A percentile compares a stretch with the other conserved stretches of the same genome.
phyloP scores from a whole-genome alignment of 1,140 invertebrate genomes.

The Bombyx mori region DNA sequence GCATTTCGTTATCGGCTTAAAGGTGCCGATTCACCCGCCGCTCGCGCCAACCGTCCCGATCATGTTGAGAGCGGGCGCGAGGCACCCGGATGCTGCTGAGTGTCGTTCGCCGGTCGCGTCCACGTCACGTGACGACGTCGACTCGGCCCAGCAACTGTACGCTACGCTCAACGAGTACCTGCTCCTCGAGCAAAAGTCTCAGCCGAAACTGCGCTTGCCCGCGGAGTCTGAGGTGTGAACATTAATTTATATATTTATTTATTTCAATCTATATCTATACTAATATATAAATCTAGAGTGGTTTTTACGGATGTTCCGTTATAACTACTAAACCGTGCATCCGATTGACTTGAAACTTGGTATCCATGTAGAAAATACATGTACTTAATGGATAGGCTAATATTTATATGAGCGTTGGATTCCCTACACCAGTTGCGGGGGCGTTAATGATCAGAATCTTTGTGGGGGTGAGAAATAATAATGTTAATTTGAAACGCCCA shows the following conservation, averaged over 20 bases:
- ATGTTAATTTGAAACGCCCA: too few species aligned
- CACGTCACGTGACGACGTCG: constrained; percentile 14
- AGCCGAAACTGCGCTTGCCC: constrained; percentile 77
- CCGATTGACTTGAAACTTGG: too few species aligned
- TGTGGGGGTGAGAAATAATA: too few species aligned
- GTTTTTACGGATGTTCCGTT: too few species aligned
- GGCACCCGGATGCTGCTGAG: constrained; percentile 54
- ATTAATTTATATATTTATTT: not conserved
- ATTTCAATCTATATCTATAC: too few species aligned
- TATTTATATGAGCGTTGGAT: too few species aligned
- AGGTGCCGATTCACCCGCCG: constrained; percentile 65
- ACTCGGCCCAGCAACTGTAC: constrained; percentile 60
- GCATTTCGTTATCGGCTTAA: not conserved
- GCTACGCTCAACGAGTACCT: constrained; percentile 78
- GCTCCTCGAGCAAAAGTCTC: constrained; percentile 78
- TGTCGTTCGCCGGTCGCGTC: constrained; percentile 22
- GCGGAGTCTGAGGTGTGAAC: constrained; percentile 65
- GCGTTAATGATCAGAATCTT: too few species aligned
- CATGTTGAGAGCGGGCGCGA: constrained; percentile 61
- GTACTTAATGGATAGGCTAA: too few species aligned
- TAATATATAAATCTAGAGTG: too few species aligned
- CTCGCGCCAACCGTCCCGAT: constrained; percentile 42
- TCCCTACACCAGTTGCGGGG: too few species aligned
- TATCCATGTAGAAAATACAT: too few species aligned
- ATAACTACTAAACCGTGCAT: too few species aligned